Evolutionary conservation across 1,140 invertebrate species (phyloP), one percentile per base, ranked within the genome.

Genomic region (Hestina assimilis): DNA sequence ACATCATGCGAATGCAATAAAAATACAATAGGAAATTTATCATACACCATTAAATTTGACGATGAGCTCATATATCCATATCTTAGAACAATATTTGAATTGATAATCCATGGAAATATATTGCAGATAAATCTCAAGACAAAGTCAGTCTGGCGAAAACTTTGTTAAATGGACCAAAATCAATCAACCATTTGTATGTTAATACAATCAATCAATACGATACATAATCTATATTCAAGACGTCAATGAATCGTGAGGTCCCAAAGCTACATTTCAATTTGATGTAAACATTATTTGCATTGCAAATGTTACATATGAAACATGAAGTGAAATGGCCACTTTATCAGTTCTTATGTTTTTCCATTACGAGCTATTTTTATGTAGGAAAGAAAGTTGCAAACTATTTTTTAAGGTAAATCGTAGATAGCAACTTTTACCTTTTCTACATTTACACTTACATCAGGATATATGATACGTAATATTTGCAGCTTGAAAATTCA

Each of bases 11-110:
- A 0, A 7, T 35, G 3, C 8, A 7, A 15, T 6, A 15, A 19
- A 19, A 12, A 35, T 17, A 38, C 33, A 38, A 38, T 19, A 4
- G 8, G 7, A 9, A 19, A 46, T 35, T 56, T 59, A 57, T 69
- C 69, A 75, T 63, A 65, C 54, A 62, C 66, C 66, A 68, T 72
- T 69, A 66, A 62, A 58, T 59, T 51, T 59, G 68, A 59, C 46
- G 43, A 50, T 15, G 31, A 35, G 15, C 46, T 26, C 12, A 33
- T 35, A 7, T 17, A 24, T 6, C 28, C 29, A 45, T 46, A 46
- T 14, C 28, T 23, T 12, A 21, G 41, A 59, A 38, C 11, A 15
- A 58, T 57, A 24, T 59, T 48, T 14, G 15, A 31, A 54, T 46
- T 53, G 42, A 50, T 47, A 59, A 23, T 20, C 26, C 43, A 45